phyloP scores from a whole-genome alignment of 2,797 vertebrate genomes.

The Ctenosaura bakeri region DNA sequence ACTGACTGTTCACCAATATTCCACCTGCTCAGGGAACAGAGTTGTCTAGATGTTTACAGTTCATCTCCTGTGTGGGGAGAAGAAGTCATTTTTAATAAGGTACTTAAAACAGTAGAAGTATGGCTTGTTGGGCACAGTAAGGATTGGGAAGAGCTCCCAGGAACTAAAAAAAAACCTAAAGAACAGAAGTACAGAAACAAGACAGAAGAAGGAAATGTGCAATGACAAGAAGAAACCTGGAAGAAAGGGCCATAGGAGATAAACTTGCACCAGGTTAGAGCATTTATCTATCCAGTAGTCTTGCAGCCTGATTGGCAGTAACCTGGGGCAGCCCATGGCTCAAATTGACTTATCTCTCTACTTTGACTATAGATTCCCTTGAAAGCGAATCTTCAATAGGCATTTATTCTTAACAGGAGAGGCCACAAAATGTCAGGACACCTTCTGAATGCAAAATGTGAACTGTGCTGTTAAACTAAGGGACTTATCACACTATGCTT shows the following conservation, averaged over 20 bases:
- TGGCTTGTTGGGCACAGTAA: neutral
- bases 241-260: neutral
- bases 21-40: neutral
- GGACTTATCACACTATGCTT: no score
- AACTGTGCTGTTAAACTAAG: no score
- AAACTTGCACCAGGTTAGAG: neutral
- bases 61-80: neutral
- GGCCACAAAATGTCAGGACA: neutral
- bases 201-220: neutral
- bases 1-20: neutral
- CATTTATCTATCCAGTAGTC: neutral
- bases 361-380: no score
- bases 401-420: neutral
- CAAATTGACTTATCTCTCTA: no score
- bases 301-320: no score
- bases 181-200: neutral
- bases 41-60: neutral
- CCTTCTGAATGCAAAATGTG: no score
- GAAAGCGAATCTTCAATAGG: neutral
- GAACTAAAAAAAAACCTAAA: neutral
- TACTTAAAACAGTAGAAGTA: neutral
- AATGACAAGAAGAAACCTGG: neutral
- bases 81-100: neutral
- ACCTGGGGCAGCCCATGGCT: no score
- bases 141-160: neutral